Conservation (phyloP, 2,797 vertebrate genomes). For the Rhodeus uyekii region DNA sequence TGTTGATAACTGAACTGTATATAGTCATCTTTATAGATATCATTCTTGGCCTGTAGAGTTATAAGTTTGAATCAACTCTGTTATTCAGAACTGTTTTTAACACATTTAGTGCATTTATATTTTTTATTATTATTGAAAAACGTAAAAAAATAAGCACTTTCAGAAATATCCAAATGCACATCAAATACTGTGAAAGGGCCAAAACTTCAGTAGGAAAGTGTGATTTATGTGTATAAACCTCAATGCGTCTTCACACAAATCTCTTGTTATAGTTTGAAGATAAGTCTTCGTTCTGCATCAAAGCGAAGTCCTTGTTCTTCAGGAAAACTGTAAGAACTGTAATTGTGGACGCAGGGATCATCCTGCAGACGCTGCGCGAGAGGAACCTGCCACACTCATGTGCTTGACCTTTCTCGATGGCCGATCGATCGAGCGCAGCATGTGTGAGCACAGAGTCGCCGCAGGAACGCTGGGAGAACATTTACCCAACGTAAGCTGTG, state of each 20-base stretch:
- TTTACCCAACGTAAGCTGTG: conserved; percentile 14
- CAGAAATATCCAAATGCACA: not conserved
- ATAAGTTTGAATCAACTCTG: no score
- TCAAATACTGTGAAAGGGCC: not conserved
- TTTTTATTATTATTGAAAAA: no score
- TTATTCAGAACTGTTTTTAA: no score
- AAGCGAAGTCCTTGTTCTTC: not conserved
- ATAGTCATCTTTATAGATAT: no score
- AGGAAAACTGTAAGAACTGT: not conserved
- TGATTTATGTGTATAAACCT: no score
- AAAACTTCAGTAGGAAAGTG: not conserved
- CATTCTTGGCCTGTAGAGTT: no score
- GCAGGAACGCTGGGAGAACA: conserved; percentile 10
- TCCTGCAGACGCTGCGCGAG: not conserved
- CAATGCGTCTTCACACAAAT: not conserved
- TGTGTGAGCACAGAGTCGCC: not conserved
- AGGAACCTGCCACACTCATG: not conserved
- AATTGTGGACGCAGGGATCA: not conserved
- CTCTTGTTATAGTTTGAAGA: not conserved
- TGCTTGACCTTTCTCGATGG: conserved; percentile 9
- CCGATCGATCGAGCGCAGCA: not conserved
- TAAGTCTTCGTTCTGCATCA: no score
- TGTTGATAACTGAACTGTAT: no score
- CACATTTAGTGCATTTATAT: not conserved
- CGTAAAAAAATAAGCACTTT: no score